Conservation (phyloP, 2,797 vertebrate genomes). For the Eospalax fontanierii region DNA sequence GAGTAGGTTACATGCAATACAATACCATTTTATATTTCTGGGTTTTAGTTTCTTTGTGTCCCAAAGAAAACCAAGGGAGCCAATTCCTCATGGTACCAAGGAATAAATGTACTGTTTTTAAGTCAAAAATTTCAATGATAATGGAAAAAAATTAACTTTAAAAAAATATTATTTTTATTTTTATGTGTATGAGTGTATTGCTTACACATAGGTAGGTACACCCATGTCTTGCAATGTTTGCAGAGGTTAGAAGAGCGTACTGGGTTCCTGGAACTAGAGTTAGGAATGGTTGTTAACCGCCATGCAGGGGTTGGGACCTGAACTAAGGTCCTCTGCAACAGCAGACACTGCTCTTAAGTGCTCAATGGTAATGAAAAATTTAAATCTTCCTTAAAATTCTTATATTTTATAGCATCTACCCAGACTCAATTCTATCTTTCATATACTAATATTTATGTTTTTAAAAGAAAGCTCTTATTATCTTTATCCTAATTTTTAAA, state of each 20-base stretch:
- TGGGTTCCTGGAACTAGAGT: too few relatives aligned
- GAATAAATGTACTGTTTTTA: not conserved
- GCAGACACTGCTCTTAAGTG: too few relatives aligned
- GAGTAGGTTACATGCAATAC: not conserved
- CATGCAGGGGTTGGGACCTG: too few relatives aligned
- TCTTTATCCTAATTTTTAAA: slow-evolving; percentile 25
- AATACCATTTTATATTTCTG: not conserved
- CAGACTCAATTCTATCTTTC: not conserved
- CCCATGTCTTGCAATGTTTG: too few relatives aligned
- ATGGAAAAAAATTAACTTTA: not conserved
- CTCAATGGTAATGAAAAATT: not conserved
- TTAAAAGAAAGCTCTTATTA: not conserved
- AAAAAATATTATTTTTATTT: too few relatives aligned
- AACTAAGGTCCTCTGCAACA: too few relatives aligned
- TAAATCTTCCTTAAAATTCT: not conserved
- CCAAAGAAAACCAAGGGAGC: not conserved
- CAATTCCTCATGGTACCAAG: not conserved
- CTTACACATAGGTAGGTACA: too few relatives aligned
- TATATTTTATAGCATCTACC: not conserved
- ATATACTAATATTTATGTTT: not conserved
- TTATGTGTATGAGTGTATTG: too few relatives aligned
- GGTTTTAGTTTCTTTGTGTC: not conserved
- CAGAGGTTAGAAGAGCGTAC: too few relatives aligned
- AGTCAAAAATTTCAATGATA: slow-evolving; percentile 9
- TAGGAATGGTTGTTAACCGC: too few relatives aligned